Percentiles rank a stretch among this genome's conserved stretches.
Evolutionary conservation across 2,888 invertebrate species (phyloP).

Genomic region (Philonicus albiceps): DNA sequence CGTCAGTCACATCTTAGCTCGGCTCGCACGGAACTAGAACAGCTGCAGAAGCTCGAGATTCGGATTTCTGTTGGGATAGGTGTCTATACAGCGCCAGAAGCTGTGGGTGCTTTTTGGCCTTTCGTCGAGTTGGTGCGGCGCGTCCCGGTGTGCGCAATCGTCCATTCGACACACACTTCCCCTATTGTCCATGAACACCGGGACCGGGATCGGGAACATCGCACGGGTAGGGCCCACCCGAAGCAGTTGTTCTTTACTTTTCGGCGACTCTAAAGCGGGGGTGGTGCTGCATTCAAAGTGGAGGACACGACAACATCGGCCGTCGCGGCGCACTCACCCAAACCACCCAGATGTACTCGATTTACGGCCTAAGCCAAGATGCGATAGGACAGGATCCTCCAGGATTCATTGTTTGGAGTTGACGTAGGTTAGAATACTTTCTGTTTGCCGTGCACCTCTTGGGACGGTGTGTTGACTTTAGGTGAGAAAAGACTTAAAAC

Average conservation of each 20-base stretch:
- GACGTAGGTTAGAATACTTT: conserved; percentile 32
- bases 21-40: background rate
- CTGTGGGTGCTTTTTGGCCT: conserved; percentile 32
- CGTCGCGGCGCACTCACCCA: background rate
- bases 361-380: conserved; percentile 20
- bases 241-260: background rate
- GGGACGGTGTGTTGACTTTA: conserved; percentile 28
- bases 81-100: conserved; percentile 35
- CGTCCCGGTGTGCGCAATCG: conserved; percentile 14
- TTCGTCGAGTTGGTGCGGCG: conserved; percentile 24
- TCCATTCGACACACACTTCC: background rate
- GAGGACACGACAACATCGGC: background rate
- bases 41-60: conserved; percentile 35
- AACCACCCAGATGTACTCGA: background rate
- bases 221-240: background rate
- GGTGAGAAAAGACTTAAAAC: conserved; percentile 33
- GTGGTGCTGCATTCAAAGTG: background rate
- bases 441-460: conserved; percentile 27
- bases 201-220: background rate
- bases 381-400: conserved; percentile 25
- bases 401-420: conserved; percentile 25
- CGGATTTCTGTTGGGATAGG: conserved; percentile 5
- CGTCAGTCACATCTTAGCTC: conserved; percentile 20
- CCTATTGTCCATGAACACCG: background rate
- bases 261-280: background rate